These are phyloP conservation scores for Cyanistes caeruleus DNA, from an alignment of 2,113 vertebrate species.

Conservation along the genomic window DNA sequence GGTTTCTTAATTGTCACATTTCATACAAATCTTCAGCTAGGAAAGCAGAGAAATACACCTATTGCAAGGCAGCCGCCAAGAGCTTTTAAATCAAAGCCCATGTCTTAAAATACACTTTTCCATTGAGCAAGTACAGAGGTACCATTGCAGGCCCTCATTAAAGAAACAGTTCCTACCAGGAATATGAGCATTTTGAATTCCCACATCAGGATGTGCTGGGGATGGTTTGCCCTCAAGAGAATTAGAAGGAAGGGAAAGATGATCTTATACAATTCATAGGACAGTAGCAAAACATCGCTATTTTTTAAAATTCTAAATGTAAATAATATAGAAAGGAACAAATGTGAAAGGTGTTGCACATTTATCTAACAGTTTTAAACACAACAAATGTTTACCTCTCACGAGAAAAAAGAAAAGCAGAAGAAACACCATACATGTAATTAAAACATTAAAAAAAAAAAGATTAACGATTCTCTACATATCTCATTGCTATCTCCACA, in stretches of 20 bases:
- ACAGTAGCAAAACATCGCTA: background rate
- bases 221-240: background rate
- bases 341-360: background rate
- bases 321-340: background rate
- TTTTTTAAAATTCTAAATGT: background rate
- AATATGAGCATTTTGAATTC: background rate
- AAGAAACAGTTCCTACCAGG: background rate
- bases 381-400: background rate
- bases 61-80: background rate
- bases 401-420: background rate
- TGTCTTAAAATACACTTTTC: background rate
- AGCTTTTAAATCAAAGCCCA: constrained; percentile 17
- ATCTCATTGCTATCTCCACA: background rate
- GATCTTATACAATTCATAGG: background rate
- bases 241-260: background rate
- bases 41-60: background rate
- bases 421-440: background rate
- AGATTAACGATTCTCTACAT: background rate
- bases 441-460: background rate
- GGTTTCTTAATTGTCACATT: background rate
- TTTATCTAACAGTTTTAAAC: background rate
- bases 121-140: background rate
- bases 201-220: background rate
- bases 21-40: background rate
- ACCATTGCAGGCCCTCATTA: background rate